Evolutionary conservation across 2,888 invertebrate species (phyloP), one percentile per base, ranked within the genome.

Genomic region (Agonum fuliginosum): DNA sequence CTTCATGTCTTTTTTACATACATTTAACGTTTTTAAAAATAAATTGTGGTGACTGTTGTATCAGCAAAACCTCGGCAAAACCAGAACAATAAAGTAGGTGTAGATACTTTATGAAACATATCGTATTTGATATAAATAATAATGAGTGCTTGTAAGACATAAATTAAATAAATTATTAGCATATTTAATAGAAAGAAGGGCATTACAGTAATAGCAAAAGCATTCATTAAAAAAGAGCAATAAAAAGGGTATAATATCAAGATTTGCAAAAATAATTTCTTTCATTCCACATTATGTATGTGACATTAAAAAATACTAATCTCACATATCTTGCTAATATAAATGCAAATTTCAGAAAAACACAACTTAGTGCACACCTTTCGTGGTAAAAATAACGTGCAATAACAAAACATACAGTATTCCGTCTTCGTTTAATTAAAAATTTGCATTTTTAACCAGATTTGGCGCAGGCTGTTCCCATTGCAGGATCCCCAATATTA

Each of bases 381-480:
- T 20, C 20, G 12, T 22, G 24, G 54, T 54, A 54, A 54, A 54
- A 27, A 27, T 54, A 54, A 24, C 54, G 3, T 24, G 24, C 19
- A 54, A 54, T 54, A 24, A 20, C 22, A 17, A 48, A 6, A 8
- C 20, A 48, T 20, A 17, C 48, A 48, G 22, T 10, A 54, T 10
- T 54, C 4, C 19, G 6, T 62, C 14, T 62, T 62, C 17, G 17
- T 62, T 62, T 62, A 62, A 62, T 62, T 34, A 62, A 62, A 62
- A 62, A 62, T 62, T 62, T 34, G 6, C 62, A 62, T 62, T 62
- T 62, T 62, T 62, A 58, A 58, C 62, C 17, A 37, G 54, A 24
- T 54, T 54, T 24, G 17, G 58, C 27, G 27, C 14, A 58, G 58
- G 1, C 58, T 24, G 14, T 24, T n/a, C n/a, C n/a, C n/a, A n/a